Evolutionary conservation across 1,140 invertebrate genomes (phyloP), one percentile per base, ranked within the genome.

Genomic region (Lethrus apterus): DNA sequence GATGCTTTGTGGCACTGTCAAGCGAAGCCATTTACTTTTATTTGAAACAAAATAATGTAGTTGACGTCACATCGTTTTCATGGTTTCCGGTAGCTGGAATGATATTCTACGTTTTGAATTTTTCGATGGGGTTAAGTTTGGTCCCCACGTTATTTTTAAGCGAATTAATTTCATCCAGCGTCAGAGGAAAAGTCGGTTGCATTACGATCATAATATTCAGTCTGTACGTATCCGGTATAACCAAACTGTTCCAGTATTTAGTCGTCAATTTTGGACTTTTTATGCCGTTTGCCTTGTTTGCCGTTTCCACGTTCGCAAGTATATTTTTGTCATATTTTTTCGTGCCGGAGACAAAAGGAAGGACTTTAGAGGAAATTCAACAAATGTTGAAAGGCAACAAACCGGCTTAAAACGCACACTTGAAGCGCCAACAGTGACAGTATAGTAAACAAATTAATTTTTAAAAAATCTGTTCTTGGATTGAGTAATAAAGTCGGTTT

Each of bases 261-360:
- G 55, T 64, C 44, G 58, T 60, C 2, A 31, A 68, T 1, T 71
- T 91, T 32, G 81, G 86, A 0, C 67, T 75, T 24, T 72, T 79
- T 46, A 82, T 80, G 1, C 78, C 82, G 0, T 88, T 92, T 64
- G 89, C 83, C 80, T 59, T 90, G 26, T 95, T 89, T 59, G 79
- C 80, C n/a, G 60, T 71, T 9, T 75, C 88, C 45, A 85, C 84
- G 51, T 55, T 81, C 4, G 24, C 81, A 7, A 86, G 85, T 13
- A 59, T 89, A 23, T 59, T 89, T 19, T 85, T 93, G 62, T 79
- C 88, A 7, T 80, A 82, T 51, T 38, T 42, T 29, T 26, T 42
- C 9, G 40, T 30, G 8, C 11, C 13, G 23, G 23, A 42, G 8
- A 42, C 40, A 4, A 42, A 42, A 29, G 40, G 40, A 4, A 42